Conservation (phyloP, 2,888 invertebrate genomes). For the Drosophila paracracens region DNA sequence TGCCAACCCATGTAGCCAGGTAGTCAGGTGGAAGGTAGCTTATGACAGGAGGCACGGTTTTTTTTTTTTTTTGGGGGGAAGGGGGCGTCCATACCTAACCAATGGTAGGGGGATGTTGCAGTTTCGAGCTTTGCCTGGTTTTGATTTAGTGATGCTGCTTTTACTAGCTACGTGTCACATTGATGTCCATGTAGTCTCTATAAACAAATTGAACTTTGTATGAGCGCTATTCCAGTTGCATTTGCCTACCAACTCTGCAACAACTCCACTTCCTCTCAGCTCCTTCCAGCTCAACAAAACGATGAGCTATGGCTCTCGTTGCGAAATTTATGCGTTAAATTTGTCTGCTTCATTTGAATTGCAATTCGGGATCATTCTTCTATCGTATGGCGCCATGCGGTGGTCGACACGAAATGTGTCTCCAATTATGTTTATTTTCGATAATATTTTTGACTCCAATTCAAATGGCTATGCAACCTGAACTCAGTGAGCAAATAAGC, state of each 20-base stretch:
- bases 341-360: conserved; percentile 19
- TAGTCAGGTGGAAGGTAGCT: conserved; percentile 20
- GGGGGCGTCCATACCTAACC: neutral
- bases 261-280: too few relatives aligned
- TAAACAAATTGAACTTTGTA: conserved; percentile 25
- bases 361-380: conserved; percentile 1
- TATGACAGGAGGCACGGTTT: neutral
- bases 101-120: neutral
- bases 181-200: conserved; percentile 3
- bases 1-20: conserved; percentile 1
- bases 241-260: neutral
- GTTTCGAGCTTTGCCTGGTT: conserved; percentile 34
- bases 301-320: conserved; percentile 3
- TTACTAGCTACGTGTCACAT: neutral
- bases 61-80: neutral
- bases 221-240: neutral
- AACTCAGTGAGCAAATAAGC: neutral
- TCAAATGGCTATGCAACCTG: neutral
- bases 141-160: conserved; percentile 29
- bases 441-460: neutral
- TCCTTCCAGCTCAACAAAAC: neutral
- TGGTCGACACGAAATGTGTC: conserved; percentile 8
- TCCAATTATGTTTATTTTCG: neutral
- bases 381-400: neutral
- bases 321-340: conserved; percentile 26